Percentiles rank a stretch among this genome's conserved stretches.
Evolutionary conservation across 2,888 invertebrate species (phyloP).

Genomic region (Andrena chrysosceles): DNA sequence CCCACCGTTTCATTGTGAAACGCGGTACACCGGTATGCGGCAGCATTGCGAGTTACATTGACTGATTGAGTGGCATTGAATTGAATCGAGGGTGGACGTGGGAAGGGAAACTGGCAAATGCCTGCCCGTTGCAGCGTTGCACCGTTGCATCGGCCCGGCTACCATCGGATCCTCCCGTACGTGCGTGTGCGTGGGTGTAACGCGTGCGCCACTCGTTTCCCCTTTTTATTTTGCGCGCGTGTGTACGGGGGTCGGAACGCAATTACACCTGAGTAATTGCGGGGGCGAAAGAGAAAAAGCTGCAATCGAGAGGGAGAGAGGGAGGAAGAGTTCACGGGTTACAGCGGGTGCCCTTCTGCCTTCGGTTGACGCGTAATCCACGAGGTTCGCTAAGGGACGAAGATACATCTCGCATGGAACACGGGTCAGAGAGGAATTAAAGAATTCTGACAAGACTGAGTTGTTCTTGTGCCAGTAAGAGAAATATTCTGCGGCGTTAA

Average conservation of each 20-base stretch:
- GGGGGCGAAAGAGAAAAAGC: conserved; percentile 59
- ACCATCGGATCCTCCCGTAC: conserved; percentile 43
- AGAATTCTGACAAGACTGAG: neutral
- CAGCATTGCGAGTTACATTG: conserved; percentile 82
- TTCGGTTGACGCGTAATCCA: conserved; percentile 52
- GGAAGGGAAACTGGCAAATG: conserved; percentile 78
- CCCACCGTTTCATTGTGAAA: conserved; percentile 72
- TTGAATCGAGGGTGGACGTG: conserved; percentile 81
- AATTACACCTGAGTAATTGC: conserved; percentile 83
- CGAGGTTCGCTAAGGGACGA: conserved; percentile 37
- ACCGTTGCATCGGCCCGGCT: conserved; percentile 66
- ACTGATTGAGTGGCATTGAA: conserved; percentile 84
- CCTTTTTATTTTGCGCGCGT: conserved; percentile 65
- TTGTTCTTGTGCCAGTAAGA: too few relatives aligned
- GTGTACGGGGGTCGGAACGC: conserved; percentile 69
- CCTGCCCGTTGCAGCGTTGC: conserved; percentile 75
- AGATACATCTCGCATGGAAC: conserved; percentile 32
- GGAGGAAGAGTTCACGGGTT: conserved; percentile 54
- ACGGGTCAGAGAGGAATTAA: conserved; percentile 16
- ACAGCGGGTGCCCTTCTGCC: conserved; percentile 51
- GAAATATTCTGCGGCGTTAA: too few relatives aligned
- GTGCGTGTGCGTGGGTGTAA: neutral
- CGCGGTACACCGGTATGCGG: conserved; percentile 73
- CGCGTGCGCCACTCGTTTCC: neutral
- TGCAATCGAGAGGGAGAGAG: conserved; percentile 30